Conservation (phyloP, 2,113 vertebrate species). For the Aptenodytes forsteri region DNA sequence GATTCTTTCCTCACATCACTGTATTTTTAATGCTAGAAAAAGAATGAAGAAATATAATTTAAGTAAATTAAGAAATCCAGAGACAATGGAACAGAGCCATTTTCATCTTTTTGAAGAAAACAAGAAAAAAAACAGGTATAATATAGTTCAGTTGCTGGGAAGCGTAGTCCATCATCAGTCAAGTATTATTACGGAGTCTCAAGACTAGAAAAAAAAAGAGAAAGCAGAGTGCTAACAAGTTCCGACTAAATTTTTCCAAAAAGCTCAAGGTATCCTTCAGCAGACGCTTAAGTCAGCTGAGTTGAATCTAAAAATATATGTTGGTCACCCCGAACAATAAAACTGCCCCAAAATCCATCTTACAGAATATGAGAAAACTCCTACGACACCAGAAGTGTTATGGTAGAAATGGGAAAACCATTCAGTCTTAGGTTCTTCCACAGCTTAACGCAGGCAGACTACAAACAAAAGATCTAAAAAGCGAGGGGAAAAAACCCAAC, state of each 20-base stretch:
- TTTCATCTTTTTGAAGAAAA: not conserved
- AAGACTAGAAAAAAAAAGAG: not conserved
- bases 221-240: not conserved
- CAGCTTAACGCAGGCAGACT: not conserved
- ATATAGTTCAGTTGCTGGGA: not conserved
- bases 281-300: not conserved
- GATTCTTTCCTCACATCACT: accelerated
- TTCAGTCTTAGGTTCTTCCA: not conserved
- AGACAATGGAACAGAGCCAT: not conserved
- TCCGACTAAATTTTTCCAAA: not conserved
- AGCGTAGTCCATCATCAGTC: not conserved
- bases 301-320: not conserved
- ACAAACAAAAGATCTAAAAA: not conserved
- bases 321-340: not conserved
- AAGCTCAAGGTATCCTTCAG: not conserved
- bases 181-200: not conserved
- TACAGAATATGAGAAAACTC: not conserved
- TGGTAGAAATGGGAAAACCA: not conserved
- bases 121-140: not conserved
- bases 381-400: not conserved
- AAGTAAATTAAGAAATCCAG: not conserved
- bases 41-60: not conserved
- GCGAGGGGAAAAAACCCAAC: not conserved
- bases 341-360: not conserved
- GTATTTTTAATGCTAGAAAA: not conserved